Evolutionary conservation across 37 sponge, comb jelly and placozoan genomes (phyloP), one percentile per base, ranked within the genome.

Genomic region (Eunapius fragilis): DNA sequence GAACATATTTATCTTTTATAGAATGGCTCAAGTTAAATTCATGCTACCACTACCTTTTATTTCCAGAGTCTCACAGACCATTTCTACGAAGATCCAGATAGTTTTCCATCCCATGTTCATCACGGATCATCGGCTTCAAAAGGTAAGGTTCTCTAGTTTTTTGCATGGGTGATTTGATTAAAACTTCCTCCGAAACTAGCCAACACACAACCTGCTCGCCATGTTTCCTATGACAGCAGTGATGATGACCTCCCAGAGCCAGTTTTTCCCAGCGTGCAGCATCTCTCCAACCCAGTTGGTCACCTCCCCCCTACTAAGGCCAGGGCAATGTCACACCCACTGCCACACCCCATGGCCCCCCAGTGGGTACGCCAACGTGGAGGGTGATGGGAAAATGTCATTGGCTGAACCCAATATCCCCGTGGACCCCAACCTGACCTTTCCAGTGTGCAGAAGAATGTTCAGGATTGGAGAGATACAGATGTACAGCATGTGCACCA

Each of bases 401-500:
- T 17, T 17, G 58, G 58, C 1, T 12, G 58, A 58, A 12, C 58
- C 14, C 41, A 7, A 47, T 4, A 36, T 58, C 31, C 89, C 89
- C 2, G 72, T 69, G 58, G 89, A 89, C 79, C 89, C 89, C 34
- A 89, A 89, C 72, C 80, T 89, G n/a, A 72, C 69, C 14, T 89
- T 84, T 35, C 89, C 84, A 9, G 79, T 45, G 32, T 89, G 89
- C 77, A 28, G 67, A 41, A 83, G 71, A 47, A 28, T 6, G 37
- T 89, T 48, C 71, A 41, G 89, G 13, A 76, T 48, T 6, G 89
- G 89, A 89, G 84, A 89, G 68, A 89, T 89, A 35, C 89, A 89
- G 35, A 71, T 79, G 31, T 82, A 67, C 33, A 27, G 0, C 89
- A 89, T 72, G 83, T 80, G 35, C 14, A 58, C 0, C 14, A 17